Evolutionary conservation across 2,797 vertebrate genomes (phyloP), one percentile per base, ranked within the genome.

Genomic region (Cynopterus sphinx): DNA sequence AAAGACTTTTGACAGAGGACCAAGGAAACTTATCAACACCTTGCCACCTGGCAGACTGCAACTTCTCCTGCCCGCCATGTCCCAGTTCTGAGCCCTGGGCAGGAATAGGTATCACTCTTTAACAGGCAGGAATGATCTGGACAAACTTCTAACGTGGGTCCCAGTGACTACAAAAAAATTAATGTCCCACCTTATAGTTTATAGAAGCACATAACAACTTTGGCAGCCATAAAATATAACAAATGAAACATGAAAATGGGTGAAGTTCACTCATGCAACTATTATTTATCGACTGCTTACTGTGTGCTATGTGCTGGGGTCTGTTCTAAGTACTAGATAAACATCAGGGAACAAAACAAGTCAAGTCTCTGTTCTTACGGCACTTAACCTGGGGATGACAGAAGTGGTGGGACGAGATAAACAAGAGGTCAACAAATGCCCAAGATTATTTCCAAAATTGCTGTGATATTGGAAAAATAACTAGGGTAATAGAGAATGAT

Each of bases 331-430:
- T n/a, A 17, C 13, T 39, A n/a, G 55, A 46, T 26, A 67, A 68
- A 49, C 39, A 10, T 4, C 39, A 68, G 31, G 49, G 41, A 78
- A 36, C 16, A 53, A 70, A 75, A 68, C 8, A 3, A 61, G 65
- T 10, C 11, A 36, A 68, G 31, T 6, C 24, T 43, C 33, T 78
- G 24, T 49, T 28, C 57, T 41, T 1, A 21, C 0, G 5, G 51
- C 1, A 0, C 24, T 86, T 49, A 24, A 24, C 4, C 2, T 65
- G 41, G 49, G 36, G n/a, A 3, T 10, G 28, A 39, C 0, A 0
- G 13, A 74, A 3, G 9, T 2, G 11, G 9, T 26, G 33, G 17
- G 19, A 49, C 36, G 26, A 71, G 13, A 71, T 31, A 73, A 46
- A 51, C 13, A 51, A 9, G 19, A 16, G 59, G 1, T 36, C 9